Conservation (phyloP, 2,888 invertebrate species). For the Trichopoda pennipes region DNA sequence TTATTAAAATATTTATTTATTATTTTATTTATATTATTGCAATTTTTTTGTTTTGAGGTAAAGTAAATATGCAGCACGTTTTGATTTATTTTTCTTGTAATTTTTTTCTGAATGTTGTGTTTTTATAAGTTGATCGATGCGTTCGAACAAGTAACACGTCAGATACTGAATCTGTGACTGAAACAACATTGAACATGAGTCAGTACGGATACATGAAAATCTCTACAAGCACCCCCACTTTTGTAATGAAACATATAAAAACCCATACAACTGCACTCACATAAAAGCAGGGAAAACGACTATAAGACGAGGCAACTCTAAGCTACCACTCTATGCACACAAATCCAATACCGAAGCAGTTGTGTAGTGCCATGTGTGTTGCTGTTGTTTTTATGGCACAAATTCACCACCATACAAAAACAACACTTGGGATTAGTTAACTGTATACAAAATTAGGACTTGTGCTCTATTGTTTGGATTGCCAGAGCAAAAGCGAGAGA, state of each 20-base stretch:
- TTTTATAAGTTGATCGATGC: slow-evolving; percentile 73
- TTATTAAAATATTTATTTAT: slow-evolving; percentile 56
- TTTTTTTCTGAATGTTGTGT: slow-evolving; percentile 33
- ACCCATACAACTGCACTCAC: not conserved
- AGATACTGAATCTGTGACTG: slow-evolving; percentile 81
- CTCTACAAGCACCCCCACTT: slow-evolving; percentile 70
- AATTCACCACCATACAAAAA: slow-evolving; percentile 65
- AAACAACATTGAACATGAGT: slow-evolving; percentile 80
- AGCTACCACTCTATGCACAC: slow-evolving; percentile 12
- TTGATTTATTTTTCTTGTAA: slow-evolving; percentile 47
- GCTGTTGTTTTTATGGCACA: slow-evolving; percentile 69
- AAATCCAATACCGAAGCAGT: not conserved
- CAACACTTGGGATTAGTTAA: slow-evolving; percentile 55
- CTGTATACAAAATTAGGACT: slow-evolving; percentile 40
- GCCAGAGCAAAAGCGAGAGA: slow-evolving; percentile 49
- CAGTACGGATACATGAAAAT: slow-evolving; percentile 71
- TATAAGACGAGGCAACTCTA: slow-evolving; percentile 15
- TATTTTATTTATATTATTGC: slow-evolving; percentile 55
- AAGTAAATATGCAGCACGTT: slow-evolving; percentile 44
- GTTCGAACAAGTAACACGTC: slow-evolving; percentile 80
- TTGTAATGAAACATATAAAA: slow-evolving; percentile 25
- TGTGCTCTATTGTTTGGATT: slow-evolving; percentile 37
- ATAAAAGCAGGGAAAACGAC: not conserved
- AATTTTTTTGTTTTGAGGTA: slow-evolving; percentile 25
- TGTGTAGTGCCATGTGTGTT: not conserved